Evolutionary conservation across 2,113 vertebrate species (phyloP).

Genomic region (Mormyrus lacerda): DNA sequence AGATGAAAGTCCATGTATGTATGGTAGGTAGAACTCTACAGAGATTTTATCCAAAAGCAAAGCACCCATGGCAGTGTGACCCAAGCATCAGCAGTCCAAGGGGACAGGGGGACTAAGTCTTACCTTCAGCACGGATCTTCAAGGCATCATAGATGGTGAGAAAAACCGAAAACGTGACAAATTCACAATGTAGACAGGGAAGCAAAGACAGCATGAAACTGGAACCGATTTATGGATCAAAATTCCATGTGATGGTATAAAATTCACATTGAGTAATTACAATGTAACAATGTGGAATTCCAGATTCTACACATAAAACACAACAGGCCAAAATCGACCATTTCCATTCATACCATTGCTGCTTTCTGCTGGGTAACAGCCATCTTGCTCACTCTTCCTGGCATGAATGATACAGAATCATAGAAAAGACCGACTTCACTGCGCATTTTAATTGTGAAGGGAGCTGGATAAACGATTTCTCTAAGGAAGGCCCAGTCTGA

Average conservation of each 20-base stretch:
- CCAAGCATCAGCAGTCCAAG: background rate
- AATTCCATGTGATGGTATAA: background rate
- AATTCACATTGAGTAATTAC: background rate
- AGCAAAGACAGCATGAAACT: background rate
- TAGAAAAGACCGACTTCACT: background rate
- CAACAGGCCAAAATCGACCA: background rate
- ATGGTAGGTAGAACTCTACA: background rate
- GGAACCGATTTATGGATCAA: background rate
- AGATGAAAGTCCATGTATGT: background rate
- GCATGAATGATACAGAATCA: background rate
- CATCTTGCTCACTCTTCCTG: background rate
- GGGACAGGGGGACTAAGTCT: background rate
- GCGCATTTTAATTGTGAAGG: background rate
- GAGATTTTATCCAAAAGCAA: background rate
- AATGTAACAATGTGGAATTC: background rate
- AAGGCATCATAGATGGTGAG: background rate
- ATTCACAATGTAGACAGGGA: background rate
- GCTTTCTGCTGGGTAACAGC: background rate
- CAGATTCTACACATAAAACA: background rate
- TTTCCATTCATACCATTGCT: background rate
- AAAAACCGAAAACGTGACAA: background rate
- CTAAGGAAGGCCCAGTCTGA: background rate
- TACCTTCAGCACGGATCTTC: background rate
- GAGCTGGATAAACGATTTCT: background rate
- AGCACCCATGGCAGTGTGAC: background rate